These are phyloP conservation scores for Paramisgurnus dabryanus DNA, from an alignment of 2,113 vertebrate species.

Conservation along the genomic window DNA sequence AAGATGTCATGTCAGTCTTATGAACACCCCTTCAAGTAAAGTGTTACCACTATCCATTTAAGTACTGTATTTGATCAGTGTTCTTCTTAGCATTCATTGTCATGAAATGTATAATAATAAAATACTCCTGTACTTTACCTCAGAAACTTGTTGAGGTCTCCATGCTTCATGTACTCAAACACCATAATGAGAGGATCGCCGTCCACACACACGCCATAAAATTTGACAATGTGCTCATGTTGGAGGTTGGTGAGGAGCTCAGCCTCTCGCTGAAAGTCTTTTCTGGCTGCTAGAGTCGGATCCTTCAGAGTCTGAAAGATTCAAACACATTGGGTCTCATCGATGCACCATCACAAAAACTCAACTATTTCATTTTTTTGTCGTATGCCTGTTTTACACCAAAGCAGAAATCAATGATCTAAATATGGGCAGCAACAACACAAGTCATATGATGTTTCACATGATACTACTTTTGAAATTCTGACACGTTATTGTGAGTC, in stretches of 20 bases:
- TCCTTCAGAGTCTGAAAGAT: slow-evolving; percentile 89
- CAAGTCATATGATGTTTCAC: no score
- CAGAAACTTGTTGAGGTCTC: slow-evolving; percentile 97
- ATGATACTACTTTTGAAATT: background rate
- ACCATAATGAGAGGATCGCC: slow-evolving; percentile 99
- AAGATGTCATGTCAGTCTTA: no score
- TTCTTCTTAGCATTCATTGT: background rate
- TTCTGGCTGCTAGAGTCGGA: slow-evolving; percentile 90
- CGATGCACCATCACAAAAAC: background rate
- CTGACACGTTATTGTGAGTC: slow-evolving; percentile 10
- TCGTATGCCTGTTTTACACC: no score
- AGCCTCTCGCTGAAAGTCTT: slow-evolving; percentile 97
- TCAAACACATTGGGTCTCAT: background rate
- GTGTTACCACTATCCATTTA: no score
- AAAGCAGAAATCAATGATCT: no score
- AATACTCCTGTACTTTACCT: slow-evolving; percentile 72
- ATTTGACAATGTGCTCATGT: slow-evolving; percentile 96
- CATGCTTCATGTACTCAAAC: slow-evolving; percentile 99
- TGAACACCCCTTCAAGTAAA: no score
- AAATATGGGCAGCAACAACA: no score
- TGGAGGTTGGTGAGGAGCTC: slow-evolving; percentile 97
- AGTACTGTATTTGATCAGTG: no score
- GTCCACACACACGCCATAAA: slow-evolving; percentile 93
- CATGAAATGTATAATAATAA: background rate
- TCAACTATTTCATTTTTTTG: background rate